Base-by-base conservation (phyloP, 1,140 invertebrate species). In the Brachionus manjavacas region DNA sequence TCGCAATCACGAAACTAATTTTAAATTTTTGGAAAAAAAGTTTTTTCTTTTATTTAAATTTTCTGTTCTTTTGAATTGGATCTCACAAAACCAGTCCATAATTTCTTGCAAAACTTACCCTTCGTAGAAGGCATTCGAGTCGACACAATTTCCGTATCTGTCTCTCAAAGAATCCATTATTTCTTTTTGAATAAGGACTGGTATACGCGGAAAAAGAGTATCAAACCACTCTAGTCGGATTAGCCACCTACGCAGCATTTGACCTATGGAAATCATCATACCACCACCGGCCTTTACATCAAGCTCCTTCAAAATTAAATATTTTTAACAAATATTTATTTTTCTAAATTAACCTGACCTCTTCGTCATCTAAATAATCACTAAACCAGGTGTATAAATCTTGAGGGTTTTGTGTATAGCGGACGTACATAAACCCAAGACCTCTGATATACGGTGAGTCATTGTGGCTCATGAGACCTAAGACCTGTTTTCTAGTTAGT, bases 371-470 rank as follows among this genome's bases (percentile, higher is more conserved):
- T 84, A 99, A 91, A 90, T 98, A 99, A 14, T 94, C 93, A 87
- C 95, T 95, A 90, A 95, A 98, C 98, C 98, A 99, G 87, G 94
- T 94, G 91, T 96, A 97, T 76, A 99, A 90, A 89, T 98, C 95
- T 55, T 92, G 92, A 4, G 98, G 97, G 31, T 96, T 96, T 89
- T 99, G 96, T 12, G 96, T 98, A 88, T 96, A 99, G 88, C 96
- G 94, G 87, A 96, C 93, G 88, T 95, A 96, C 94, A 96, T 96
- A 90, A 96, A 97, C 89, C 96, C 97, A 86, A 99, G 92, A 84
- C 94, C 95, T 90, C 98, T 91, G 87, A 99, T 98, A 90, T 97
- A 99, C 46, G 96, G 95, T 11, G 97, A 99, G 91, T 99, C 97
- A 80, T 92, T 92, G 90, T 98, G 97, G 87, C 94, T 96, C 85